These are phyloP conservation scores for Natrix natrix DNA, from an alignment of 2,797 vertebrate genomes.

Conservation along the genomic window DNA sequence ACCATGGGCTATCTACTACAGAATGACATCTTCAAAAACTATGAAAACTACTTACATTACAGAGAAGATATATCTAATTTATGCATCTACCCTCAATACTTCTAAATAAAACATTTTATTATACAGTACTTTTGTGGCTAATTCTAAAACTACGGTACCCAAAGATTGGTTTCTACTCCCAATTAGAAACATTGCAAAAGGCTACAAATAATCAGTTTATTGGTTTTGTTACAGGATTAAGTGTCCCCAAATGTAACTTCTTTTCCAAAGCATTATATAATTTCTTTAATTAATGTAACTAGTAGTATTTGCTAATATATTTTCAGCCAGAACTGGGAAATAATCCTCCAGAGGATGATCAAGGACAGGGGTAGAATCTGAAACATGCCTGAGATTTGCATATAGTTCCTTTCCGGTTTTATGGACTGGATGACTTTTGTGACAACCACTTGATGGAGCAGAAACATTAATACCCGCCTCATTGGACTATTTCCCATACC, in stretches of 20 bases:
- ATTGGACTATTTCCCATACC: neutral
- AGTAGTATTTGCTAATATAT: neutral
- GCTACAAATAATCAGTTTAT: neutral
- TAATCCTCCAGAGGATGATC: neutral
- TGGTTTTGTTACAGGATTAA: neutral
- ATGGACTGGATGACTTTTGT: neutral
- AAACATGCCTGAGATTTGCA: neutral
- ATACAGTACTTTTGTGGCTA: neutral
- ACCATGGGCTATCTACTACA: neutral
- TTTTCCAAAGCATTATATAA: neutral
- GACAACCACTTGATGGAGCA: neutral
- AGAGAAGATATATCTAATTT: neutral
- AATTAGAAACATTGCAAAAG: neutral
- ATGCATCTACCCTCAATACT: neutral
- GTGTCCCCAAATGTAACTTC: neutral
- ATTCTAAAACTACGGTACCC: neutral
- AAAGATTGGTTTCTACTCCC: neutral
- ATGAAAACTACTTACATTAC: neutral
- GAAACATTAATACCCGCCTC: neutral
- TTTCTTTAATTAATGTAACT: neutral
- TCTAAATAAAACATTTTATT: neutral
- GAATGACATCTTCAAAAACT: neutral
- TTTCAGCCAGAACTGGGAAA: neutral
- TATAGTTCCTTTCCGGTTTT: neutral
- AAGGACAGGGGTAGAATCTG: neutral